Percentiles rank a stretch among this genome's conserved stretches.
Evolutionary conservation across 2,797 vertebrate species (phyloP).

Genomic region (Gambelia wislizenii): DNA sequence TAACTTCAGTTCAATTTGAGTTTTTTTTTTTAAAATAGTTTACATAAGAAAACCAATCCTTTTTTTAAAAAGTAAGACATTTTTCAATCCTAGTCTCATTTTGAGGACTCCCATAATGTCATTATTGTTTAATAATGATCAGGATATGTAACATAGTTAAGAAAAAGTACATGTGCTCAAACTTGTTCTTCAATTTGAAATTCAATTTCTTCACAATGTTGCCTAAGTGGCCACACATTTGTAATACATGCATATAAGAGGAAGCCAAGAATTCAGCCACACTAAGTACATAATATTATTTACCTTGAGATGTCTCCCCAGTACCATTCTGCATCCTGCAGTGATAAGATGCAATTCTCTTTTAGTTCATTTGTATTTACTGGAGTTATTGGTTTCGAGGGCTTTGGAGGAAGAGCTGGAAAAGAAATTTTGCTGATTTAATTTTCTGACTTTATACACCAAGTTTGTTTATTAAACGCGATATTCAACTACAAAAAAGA

Average conservation of each 20-base stretch:
- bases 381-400: conserved; percentile 88
- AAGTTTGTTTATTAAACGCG: neutral
- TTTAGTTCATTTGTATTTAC: conserved; percentile 84
- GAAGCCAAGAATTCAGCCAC: neutral
- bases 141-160: neutral
- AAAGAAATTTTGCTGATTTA: conserved; percentile 47
- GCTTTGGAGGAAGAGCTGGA: conserved; percentile 96
- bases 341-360: conserved; percentile 82
- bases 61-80: neutral
- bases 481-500: neutral
- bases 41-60: neutral
- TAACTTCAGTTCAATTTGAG: neutral
- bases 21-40: neutral
- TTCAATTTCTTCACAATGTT: neutral
- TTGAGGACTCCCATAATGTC: neutral
- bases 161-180: neutral
- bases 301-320: conserved; percentile 99
- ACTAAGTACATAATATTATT: conserved; percentile 49
- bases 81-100: neutral
- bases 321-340: conserved; percentile 98
- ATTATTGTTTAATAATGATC: neutral
- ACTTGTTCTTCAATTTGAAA: neutral
- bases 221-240: neutral
- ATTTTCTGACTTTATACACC: neutral
- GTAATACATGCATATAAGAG: neutral